Conservation (phyloP, 2,888 invertebrate species). For the Tetanocera ferruginea region DNA sequence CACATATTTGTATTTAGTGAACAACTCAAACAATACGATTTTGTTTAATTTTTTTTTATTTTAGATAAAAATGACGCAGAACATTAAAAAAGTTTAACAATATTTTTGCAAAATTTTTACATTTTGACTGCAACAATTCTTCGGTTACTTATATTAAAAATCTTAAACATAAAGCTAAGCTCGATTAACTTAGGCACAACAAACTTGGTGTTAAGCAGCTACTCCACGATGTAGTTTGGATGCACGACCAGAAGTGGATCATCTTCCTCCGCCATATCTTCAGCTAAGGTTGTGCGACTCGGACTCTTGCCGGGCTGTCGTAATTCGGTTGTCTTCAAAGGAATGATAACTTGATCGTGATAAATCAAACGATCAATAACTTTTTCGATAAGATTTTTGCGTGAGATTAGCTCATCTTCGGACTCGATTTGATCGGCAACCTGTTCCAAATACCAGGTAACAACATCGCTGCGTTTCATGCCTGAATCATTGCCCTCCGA, state of each 20-base stretch:
- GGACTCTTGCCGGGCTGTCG: slow-evolving; percentile 51
- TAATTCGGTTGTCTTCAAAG: slow-evolving; percentile 63
- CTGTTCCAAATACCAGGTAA: slow-evolving; percentile 94
- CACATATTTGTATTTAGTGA: too few relatives aligned
- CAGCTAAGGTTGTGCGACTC: slow-evolving; percentile 33
- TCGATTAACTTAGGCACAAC: not conserved
- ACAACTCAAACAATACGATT: slow-evolving; percentile 1
- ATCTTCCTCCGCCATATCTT: slow-evolving; percentile 65
- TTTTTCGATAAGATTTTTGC: slow-evolving; percentile 92
- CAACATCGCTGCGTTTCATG: slow-evolving; percentile 83
- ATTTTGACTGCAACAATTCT: slow-evolving; percentile 17
- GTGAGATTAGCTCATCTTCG: slow-evolving; percentile 90
- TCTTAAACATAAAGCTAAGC: not conserved
- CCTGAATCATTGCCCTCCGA: slow-evolving; percentile 76
- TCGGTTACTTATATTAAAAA: not conserved
- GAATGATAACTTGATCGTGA: slow-evolving; percentile 72
- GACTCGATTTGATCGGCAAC: slow-evolving; percentile 89
- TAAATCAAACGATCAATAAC: slow-evolving; percentile 92
- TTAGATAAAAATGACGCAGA: not conserved
- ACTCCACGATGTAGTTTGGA: slow-evolving; percentile 92
- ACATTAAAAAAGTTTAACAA: slow-evolving; percentile 9
- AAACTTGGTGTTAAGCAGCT: slow-evolving; percentile 48
- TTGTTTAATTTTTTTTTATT: not conserved
- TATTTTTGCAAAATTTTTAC: slow-evolving; percentile 37
- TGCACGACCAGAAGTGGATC: slow-evolving; percentile 94